These are phyloP conservation scores for Candidula unifasciata DNA, from an alignment of 2,888 invertebrate genomes.

Conservation along the genomic window DNA sequence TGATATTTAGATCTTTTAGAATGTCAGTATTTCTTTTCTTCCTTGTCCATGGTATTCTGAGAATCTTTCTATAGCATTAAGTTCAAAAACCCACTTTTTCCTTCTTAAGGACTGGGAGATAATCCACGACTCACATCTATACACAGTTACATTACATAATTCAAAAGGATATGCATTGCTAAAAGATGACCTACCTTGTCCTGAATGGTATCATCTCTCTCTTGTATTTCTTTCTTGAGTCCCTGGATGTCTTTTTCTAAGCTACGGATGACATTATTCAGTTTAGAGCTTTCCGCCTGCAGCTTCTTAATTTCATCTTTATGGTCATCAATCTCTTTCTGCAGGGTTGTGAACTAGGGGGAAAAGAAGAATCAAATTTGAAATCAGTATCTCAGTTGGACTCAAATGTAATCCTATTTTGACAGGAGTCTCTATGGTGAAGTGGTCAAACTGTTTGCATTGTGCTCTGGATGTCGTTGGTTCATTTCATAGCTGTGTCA, in stretches of 20 bases:
- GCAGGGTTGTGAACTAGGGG: constrained; percentile 76
- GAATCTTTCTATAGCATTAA: too few species aligned
- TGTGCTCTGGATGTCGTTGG: too few species aligned
- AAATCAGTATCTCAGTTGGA: not conserved
- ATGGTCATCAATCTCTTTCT: constrained; percentile 79
- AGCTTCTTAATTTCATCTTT: constrained; percentile 79
- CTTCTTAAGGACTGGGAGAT: too few species aligned
- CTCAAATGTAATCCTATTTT: too few species aligned
- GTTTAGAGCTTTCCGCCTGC: constrained; percentile 85
- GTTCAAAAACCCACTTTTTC: too few species aligned
- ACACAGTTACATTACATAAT: not conserved
- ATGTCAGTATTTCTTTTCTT: too few species aligned
- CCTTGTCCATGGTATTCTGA: too few species aligned
- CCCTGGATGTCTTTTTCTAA: constrained; percentile 88
- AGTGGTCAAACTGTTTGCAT: too few species aligned
- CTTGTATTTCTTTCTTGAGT: constrained; percentile 89
- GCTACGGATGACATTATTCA: constrained; percentile 85
- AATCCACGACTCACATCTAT: too few species aligned
- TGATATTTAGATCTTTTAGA: too few species aligned
- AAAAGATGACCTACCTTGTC: constrained; percentile 81
- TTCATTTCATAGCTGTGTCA: too few species aligned
- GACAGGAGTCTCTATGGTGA: too few species aligned
- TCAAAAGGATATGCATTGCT: not conserved
- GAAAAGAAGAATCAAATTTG: not conserved
- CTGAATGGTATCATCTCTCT: constrained; percentile 89